Conservation (phyloP, 2,888 invertebrate genomes). For the Perithous albicinctus region DNA sequence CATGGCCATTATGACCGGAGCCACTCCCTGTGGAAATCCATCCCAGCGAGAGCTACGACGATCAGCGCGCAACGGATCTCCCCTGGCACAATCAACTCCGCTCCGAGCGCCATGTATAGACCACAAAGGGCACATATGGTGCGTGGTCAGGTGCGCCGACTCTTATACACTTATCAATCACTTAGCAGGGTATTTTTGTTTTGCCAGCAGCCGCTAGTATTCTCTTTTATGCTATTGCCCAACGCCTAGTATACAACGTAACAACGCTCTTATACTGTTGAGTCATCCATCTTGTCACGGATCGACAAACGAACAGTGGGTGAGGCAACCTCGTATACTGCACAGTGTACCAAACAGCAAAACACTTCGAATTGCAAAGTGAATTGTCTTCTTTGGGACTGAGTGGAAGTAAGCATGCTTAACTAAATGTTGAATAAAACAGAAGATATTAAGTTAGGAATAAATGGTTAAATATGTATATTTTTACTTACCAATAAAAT, state of each 20-base stretch:
- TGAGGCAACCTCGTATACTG: conserved; percentile 36
- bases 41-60: conserved; percentile 27
- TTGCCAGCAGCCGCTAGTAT: neutral
- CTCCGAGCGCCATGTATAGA: conserved; percentile 32
- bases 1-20: conserved; percentile 10
- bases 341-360: conserved; percentile 11
- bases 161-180: conserved; percentile 77
- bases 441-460: neutral
- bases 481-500: neutral
- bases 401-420: neutral
- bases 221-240: conserved; percentile 35
- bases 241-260: conserved; percentile 49
- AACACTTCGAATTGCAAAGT: conserved; percentile 16
- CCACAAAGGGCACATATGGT: conserved; percentile 66
- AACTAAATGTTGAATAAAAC: neutral
- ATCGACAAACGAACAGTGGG: conserved; percentile 72
- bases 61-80: conserved; percentile 32
- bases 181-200: conserved; percentile 68
- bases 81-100: neutral
- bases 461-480: neutral
- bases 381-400: neutral
- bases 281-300: conserved; percentile 73
- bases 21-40: conserved; percentile 44
- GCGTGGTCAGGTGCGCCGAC: conserved; percentile 71
- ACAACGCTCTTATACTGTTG: conserved; percentile 66